phyloP scores from a whole-genome alignment of 2,888 invertebrate genomes.

The Nymphalis c-album region DNA sequence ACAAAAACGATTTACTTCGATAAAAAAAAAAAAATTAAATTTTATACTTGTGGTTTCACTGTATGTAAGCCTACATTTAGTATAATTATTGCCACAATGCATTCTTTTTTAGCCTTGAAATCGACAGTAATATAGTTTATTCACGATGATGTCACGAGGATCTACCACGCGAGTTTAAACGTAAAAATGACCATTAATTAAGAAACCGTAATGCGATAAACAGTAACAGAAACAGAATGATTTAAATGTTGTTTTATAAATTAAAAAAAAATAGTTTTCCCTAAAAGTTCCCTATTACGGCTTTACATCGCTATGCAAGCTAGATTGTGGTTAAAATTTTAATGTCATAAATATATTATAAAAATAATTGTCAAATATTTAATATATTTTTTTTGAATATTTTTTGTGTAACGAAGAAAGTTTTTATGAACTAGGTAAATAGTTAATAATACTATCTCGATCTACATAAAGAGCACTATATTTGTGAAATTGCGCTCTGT shows the following conservation, averaged over 20 bases:
- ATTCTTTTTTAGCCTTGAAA: conserved; percentile 46
- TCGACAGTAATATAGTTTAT: conserved; percentile 40
- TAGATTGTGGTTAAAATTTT: too few relatives aligned
- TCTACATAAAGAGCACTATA: neutral
- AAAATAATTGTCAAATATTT: too few relatives aligned
- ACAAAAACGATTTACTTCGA: neutral
- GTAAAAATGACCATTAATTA: conserved; percentile 15
- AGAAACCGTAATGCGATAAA: neutral
- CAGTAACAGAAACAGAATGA: neutral
- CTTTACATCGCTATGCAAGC: too few relatives aligned
- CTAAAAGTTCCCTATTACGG: too few relatives aligned
- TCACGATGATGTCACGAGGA: conserved; percentile 52
- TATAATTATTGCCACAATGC: conserved; percentile 14
- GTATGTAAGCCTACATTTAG: conserved; percentile 8
- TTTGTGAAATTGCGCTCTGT: conserved; percentile 20
- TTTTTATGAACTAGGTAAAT: neutral
- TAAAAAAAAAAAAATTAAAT: neutral
- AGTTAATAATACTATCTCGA: neutral
- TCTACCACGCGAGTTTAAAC: conserved; percentile 48
- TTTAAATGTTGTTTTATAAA: neutral
- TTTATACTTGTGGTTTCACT: neutral
- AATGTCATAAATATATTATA: too few relatives aligned
- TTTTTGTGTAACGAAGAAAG: too few relatives aligned
- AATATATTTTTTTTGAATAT: too few relatives aligned
- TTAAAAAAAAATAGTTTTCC: neutral